Conservation (phyloP, 2,888 invertebrate species). For the Octodonta nipae region DNA sequence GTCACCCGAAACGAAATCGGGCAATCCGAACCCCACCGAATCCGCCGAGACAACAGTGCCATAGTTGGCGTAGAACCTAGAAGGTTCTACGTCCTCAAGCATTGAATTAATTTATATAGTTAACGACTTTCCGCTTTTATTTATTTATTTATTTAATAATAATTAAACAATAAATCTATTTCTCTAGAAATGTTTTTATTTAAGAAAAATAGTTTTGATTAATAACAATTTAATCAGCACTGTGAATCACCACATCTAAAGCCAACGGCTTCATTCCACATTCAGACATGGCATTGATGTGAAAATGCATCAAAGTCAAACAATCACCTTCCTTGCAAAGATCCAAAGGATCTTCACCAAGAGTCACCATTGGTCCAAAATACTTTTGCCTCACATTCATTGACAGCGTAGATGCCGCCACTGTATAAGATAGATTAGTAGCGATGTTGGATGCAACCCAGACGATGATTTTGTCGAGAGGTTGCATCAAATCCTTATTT, state of each 20-base stretch:
- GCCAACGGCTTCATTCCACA: conserved; percentile 23
- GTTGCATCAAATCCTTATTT: conserved; percentile 8
- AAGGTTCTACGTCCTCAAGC: too few species aligned
- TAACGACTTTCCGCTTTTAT: too few species aligned
- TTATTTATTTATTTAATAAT: too few species aligned
- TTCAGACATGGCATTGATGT: conserved; percentile 25
- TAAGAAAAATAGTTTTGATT: too few species aligned
- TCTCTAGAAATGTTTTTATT: too few species aligned
- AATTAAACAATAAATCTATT: too few species aligned
- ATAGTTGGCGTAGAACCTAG: too few species aligned
- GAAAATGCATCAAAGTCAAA: conserved; percentile 24
- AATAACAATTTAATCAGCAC: too few species aligned
- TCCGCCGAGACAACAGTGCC: too few species aligned
- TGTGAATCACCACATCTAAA: conserved; percentile 29
- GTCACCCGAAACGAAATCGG: too few species aligned
- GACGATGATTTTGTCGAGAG: conserved; percentile 25
- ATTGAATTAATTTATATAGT: too few species aligned
- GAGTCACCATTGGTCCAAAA: conserved; percentile 25
- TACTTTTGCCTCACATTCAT: conserved; percentile 28
- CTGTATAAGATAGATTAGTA: conserved; percentile 26
- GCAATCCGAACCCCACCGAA: too few species aligned
- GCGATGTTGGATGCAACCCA: conserved; percentile 29
- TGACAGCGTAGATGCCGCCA: conserved; percentile 27
- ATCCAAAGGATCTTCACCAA: conserved; percentile 22
- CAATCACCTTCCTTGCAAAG: conserved; percentile 26